Percentiles rank a stretch among this genome's conserved stretches.
phyloP scores from a whole-genome alignment of 2,113 vertebrate species.

The Passer montanus region DNA sequence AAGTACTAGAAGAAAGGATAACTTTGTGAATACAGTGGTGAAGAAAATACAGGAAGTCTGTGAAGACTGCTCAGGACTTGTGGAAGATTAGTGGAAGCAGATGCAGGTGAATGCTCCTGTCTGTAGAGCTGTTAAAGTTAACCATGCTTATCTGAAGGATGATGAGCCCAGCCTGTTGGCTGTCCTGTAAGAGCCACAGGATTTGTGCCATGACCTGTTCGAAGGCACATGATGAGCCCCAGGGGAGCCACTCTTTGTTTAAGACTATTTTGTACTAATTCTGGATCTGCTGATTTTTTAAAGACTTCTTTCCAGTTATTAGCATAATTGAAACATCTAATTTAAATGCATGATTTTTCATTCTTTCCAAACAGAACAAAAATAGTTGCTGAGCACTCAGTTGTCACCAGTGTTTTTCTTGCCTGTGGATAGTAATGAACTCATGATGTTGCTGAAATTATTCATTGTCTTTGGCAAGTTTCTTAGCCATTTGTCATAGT shows the following conservation, averaged over 20 bases:
- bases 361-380: background rate
- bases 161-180: background rate
- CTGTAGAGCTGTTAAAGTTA: background rate
- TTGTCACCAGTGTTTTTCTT: background rate
- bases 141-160: background rate
- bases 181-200: background rate
- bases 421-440: background rate
- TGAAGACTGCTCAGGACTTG: background rate
- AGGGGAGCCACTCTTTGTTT: background rate
- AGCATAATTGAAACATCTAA: background rate
- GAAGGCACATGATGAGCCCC: background rate
- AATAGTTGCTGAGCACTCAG: background rate
- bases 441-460: background rate
- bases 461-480: background rate
- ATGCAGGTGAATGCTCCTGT: background rate
- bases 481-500: background rate
- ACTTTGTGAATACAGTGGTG: background rate
- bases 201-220: background rate
- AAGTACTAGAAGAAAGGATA: background rate
- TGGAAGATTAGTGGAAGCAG: background rate
- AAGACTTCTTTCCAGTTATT: background rate
- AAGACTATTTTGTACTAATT: background rate
- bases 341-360: background rate
- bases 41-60: background rate
- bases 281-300: background rate